These are phyloP conservation scores for Anarhynchus alexandrinus DNA, from an alignment of 2,113 vertebrate species.

Conservation along the genomic window DNA sequence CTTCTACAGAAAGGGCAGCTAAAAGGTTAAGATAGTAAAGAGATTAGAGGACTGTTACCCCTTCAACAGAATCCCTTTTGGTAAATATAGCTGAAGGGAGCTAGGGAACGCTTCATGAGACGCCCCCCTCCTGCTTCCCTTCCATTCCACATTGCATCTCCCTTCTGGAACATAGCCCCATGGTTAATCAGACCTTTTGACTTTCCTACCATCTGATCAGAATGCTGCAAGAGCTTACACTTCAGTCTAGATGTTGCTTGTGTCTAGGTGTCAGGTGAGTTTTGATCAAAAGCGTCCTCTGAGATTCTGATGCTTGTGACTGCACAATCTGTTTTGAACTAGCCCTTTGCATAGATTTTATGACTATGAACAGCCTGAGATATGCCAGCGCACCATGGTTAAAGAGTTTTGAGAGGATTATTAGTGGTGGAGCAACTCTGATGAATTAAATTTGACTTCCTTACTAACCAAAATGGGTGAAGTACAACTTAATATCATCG, in stretches of 20 bases:
- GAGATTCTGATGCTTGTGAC: background rate
- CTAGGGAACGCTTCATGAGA: background rate
- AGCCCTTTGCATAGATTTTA: background rate
- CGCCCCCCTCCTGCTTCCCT: too few species aligned
- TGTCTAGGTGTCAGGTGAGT: background rate
- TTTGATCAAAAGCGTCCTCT: background rate
- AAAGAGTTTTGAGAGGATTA: background rate
- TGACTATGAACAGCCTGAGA: background rate
- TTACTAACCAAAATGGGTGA: background rate
- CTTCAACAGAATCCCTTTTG: background rate
- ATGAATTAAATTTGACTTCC: background rate
- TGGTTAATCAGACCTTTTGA: background rate
- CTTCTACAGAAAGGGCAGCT: conserved; percentile 12
- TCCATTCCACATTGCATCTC: background rate
- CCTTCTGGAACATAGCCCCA: background rate
- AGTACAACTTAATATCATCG: background rate
- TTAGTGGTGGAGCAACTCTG: background rate
- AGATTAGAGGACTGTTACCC: conserved; percentile 31
- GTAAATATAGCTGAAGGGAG: conserved; percentile 34
- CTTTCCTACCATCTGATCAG: background rate
- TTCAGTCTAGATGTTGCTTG: background rate
- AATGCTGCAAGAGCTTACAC: rapidly evolving
- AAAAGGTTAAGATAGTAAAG: conserved; percentile 42
- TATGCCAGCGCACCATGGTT: background rate
- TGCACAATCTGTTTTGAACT: background rate